Evolutionary conservation across 2,888 invertebrate species (phyloP), one percentile per base, ranked within the genome.

Genomic region (Scelioninae gen. 2): DNA sequence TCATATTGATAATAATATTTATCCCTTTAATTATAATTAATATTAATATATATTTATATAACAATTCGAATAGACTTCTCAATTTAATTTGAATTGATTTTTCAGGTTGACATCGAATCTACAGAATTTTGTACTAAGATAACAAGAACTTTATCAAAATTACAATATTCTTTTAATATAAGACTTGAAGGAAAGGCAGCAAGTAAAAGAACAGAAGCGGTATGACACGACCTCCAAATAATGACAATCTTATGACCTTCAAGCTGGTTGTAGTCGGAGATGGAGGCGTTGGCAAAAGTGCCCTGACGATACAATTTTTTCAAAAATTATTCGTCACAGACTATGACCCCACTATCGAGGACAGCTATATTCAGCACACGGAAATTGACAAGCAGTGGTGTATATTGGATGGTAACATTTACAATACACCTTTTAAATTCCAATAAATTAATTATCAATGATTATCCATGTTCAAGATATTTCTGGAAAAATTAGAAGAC

Each of bases 231-330:
- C 92, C 92, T 78, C 92, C 92, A 48, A 92, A 91, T 83, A 85
- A 86, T 83, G 92, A 92, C 80, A 92, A 92, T 84, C 87, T 92
- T 80, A 90, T 92, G 75, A 91, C 91, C 74, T 95, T 95, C 83
- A 96, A 96, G 86, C 86, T 96, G 83, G 96, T 96, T 74, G 96
- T 97, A 75, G 96, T 96, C 15, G 96, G 96, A 3, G 96, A 96
- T 87, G 97, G 96, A 76, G 96, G 96, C 77, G 96, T 97, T 63
- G 96, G 96, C 76, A 97, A 97, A 88, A 95, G 95, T 81, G 96
- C 96, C n/a, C 91, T 97, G 80, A 97, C 97, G n/a, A 96, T 96
- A 84, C 95, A 97, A 88, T 95, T 96, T 88, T 96, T 97, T 87
- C 96, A 97, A 87, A 96, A 96, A 86, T 89, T 96, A 82, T 97